A percentile compares a stretch with the other conserved stretches of the same genome.
Evolutionary conservation across 2,113 vertebrate species (phyloP).

Genomic region (Lagenorhynchus albirostris): DNA sequence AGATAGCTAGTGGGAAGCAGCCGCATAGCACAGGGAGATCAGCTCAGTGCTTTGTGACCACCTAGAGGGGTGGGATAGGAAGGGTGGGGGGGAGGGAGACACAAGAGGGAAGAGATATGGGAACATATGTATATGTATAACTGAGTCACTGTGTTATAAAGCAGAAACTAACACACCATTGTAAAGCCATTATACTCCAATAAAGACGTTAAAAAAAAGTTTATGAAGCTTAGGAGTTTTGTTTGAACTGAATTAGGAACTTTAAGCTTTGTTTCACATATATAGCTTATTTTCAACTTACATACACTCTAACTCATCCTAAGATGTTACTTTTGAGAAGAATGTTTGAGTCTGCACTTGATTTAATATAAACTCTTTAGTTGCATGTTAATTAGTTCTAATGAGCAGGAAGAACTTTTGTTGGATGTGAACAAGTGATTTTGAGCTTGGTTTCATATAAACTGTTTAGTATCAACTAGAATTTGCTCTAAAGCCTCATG

Average conservation of each 20-base stretch:
- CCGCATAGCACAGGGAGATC: no score
- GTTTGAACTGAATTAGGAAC: background rate
- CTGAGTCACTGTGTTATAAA: no score
- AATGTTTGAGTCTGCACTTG: background rate
- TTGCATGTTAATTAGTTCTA: background rate
- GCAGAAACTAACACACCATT: no score
- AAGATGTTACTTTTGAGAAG: background rate
- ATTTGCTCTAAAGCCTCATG: background rate
- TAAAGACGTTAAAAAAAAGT: background rate
- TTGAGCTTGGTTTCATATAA: background rate
- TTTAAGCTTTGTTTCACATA: background rate
- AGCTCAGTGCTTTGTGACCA: no score
- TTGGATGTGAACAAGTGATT: background rate
- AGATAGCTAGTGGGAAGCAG: no score
- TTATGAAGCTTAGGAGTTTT: background rate
- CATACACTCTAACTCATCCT: background rate
- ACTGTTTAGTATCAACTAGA: background rate
- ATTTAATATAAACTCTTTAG: background rate
- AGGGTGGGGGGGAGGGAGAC: no score
- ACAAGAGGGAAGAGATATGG: no score
- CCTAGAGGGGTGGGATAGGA: no score
- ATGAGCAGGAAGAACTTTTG: background rate
- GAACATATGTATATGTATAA: no score
- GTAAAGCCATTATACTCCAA: no score
- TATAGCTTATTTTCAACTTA: background rate